Percentiles rank a stretch among this genome's conserved stretches.
Evolutionary conservation across 2,888 invertebrate genomes (phyloP).

Genomic region (Parnassius smintheus): DNA sequence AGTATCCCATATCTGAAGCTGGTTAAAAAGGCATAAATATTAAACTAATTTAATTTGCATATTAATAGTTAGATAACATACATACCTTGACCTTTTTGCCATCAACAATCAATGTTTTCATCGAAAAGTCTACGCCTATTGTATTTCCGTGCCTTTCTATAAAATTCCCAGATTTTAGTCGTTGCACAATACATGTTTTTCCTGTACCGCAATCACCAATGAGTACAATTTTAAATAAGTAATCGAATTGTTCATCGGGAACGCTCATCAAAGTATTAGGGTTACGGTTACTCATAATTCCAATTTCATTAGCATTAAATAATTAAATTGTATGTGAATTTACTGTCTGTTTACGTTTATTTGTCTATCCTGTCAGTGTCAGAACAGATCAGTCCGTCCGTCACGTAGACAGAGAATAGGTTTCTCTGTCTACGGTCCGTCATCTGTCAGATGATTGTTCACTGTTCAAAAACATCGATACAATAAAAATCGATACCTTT

Average conservation of each 20-base stretch:
- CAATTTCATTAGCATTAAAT: slow-evolving; percentile 33
- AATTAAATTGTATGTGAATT: slow-evolving; percentile 36
- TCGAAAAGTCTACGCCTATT: slow-evolving; percentile 98
- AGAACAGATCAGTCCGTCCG: no score
- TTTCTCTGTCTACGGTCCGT: no score
- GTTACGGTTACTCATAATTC: slow-evolving; percentile 86
- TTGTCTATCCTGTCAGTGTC: slow-evolving; percentile 37
- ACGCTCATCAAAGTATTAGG: slow-evolving; percentile 88
- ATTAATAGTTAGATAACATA: slow-evolving; percentile 38
- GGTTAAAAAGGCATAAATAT: slow-evolving; percentile 38
- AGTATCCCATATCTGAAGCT: slow-evolving; percentile 98
- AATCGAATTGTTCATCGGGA: slow-evolving; percentile 93
- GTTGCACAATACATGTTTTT: slow-evolving; percentile 97
- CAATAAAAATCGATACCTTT: no score
- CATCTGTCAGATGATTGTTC: no score
- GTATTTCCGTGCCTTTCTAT: slow-evolving; percentile 97
- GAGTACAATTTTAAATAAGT: slow-evolving; percentile 96
- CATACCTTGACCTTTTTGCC: slow-evolving; percentile 96
- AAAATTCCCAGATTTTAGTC: slow-evolving; percentile 97
- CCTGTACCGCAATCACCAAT: slow-evolving; percentile 96
- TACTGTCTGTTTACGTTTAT: slow-evolving; percentile 53
- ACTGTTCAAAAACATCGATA: no score
- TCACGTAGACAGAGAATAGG: no score
- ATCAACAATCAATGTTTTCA: slow-evolving; percentile 97
- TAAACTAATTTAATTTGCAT: slow-evolving; percentile 16